A percentile compares a stretch with the other conserved stretches of the same genome.
Conservation (phyloP, 2,113 vertebrate species). For the Uria aalge region DNA sequence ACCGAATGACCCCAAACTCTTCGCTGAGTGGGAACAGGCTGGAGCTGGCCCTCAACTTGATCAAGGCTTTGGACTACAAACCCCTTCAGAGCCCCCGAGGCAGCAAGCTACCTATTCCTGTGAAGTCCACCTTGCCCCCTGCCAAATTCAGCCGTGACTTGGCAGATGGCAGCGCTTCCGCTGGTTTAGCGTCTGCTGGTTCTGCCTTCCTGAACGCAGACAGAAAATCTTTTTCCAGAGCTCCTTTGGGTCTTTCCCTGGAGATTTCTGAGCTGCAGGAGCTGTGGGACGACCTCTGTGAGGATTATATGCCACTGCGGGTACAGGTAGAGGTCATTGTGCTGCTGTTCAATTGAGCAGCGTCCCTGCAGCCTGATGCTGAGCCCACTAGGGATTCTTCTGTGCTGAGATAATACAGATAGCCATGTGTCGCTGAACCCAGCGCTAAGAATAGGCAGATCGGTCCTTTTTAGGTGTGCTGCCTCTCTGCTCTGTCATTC, state of each 20-base stretch:
- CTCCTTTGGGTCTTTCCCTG: conserved; percentile 70
- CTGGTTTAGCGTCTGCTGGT: not conserved
- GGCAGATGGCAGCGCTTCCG: conserved; percentile 46
- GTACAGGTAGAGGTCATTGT: conserved; percentile 83
- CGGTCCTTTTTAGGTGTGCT: conserved; percentile 20
- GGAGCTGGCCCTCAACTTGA: conserved; percentile 79
- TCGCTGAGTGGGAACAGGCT: conserved; percentile 55
- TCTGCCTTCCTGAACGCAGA: conserved; percentile 54
- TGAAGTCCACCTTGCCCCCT: conserved; percentile 70
- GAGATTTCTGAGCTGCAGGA: conserved; percentile 85
- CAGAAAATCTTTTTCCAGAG: conserved; percentile 66
- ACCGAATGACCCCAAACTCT: conserved; percentile 57
- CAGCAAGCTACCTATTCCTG: conserved; percentile 85
- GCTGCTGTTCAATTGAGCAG: not conserved
- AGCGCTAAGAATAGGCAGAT: conserved; percentile 47
- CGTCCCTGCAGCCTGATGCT: not conserved
- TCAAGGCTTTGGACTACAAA: conserved; percentile 81
- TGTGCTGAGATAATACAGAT: conserved; percentile 40
- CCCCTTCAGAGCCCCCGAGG: conserved; percentile 82
- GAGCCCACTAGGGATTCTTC: not conserved
- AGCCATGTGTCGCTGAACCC: not conserved
- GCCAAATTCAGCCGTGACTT: conserved; percentile 44
- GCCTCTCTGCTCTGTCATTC: not conserved
- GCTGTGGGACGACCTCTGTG: conserved; percentile 86
- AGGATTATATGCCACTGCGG: conserved; percentile 83